phyloP scores from a whole-genome alignment of 2,888 invertebrate species.

The Apomyelois bistriatella region DNA sequence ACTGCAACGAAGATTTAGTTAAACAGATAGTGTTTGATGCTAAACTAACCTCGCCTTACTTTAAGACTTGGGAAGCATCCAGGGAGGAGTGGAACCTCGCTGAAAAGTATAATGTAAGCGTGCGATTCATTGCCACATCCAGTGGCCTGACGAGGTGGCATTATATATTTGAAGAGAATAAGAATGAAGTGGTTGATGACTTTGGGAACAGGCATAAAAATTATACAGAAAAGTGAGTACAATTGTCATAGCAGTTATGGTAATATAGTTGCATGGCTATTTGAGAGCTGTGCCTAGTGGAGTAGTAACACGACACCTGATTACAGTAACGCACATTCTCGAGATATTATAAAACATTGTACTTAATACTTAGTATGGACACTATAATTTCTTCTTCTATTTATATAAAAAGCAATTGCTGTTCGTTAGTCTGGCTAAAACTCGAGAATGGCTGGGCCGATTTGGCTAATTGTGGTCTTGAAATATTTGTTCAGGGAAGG shows the following conservation, averaged over 20 bases:
- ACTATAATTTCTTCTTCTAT: too few relatives aligned
- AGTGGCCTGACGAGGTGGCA: slow-evolving; percentile 95
- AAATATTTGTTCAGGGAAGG: too few relatives aligned
- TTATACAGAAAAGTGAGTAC: slow-evolving; percentile 51
- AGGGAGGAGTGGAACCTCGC: slow-evolving; percentile 78
- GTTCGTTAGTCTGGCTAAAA: too few relatives aligned
- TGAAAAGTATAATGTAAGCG: slow-evolving; percentile 84
- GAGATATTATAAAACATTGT: too few relatives aligned
- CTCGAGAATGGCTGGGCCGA: too few relatives aligned
- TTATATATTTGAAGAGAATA: slow-evolving; percentile 82
- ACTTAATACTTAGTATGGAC: too few relatives aligned
- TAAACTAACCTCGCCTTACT: slow-evolving; percentile 82
- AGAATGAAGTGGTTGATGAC: slow-evolving; percentile 68
- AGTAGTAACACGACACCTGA: too few relatives aligned
- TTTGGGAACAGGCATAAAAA: slow-evolving; percentile 47
- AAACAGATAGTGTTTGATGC: slow-evolving; percentile 94
- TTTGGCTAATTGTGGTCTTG: too few relatives aligned
- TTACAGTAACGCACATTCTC: too few relatives aligned
- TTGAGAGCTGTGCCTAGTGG: too few relatives aligned
- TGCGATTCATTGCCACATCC: slow-evolving; percentile 92
- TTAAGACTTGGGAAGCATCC: slow-evolving; percentile 75
- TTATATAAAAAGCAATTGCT: too few relatives aligned
- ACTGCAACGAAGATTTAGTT: slow-evolving; percentile 91
- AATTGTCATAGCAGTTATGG: neutral
- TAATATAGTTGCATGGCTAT: too few relatives aligned